A percentile compares a stretch with the other conserved stretches of the same genome.
phyloP scores from a whole-genome alignment of 2,797 vertebrate genomes.

The Parauchenoglanis punctatus region DNA sequence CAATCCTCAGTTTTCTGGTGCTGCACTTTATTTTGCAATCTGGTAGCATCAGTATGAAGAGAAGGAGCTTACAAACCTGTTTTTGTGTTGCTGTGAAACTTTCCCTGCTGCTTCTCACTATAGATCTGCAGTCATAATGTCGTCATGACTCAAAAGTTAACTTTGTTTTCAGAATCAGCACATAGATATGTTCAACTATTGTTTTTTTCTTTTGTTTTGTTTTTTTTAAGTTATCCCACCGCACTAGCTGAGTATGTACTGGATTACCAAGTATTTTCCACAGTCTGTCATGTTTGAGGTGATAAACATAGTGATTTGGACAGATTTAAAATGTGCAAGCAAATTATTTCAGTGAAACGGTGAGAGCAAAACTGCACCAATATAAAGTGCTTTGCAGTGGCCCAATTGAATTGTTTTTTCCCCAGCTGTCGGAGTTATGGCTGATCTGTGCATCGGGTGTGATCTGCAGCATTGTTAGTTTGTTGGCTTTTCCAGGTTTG shows the following conservation, averaged over 20 bases:
- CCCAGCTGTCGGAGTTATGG: not conserved
- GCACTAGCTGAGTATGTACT: not conserved
- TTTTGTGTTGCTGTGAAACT: not conserved
- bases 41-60: not conserved
- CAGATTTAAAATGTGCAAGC: not conserved
- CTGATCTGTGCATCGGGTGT: not conserved
- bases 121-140: not conserved
- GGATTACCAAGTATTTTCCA: not conserved
- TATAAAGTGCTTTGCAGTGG: not conserved
- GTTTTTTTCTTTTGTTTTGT: not conserved
- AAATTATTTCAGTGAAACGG: not conserved
- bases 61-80: not conserved
- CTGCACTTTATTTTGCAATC: not conserved
- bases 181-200: not conserved
- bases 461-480: not conserved
- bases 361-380: not conserved
- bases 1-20: not conserved
- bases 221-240: not conserved
- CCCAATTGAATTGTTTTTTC: not conserved
- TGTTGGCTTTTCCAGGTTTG: not conserved
- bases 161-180: not conserved
- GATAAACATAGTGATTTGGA: not conserved
- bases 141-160: not conserved
- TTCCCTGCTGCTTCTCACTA: not conserved
- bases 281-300: not conserved